Base-by-base conservation (phyloP, 2,113 vertebrate species). In the Boulengeromyrus knoepffleri region DNA sequence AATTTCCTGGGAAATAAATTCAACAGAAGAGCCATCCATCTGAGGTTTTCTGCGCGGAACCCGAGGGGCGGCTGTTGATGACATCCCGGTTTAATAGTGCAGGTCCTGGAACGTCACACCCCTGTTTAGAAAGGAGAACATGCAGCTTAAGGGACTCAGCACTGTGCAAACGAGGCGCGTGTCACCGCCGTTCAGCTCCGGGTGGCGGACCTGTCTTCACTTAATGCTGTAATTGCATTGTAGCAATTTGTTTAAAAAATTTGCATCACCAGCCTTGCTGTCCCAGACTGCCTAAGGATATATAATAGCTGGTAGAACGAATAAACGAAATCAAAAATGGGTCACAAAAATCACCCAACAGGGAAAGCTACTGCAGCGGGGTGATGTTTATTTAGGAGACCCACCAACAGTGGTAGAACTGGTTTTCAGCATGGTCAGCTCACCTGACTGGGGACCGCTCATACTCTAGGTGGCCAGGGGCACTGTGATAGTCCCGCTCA, bases 371-470 rank as follows among this genome's bases (percentile, higher is more conserved):
- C 17, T 80, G 31, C n/a, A 80, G 0, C 5, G 5, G 36, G 36
- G 83, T 47, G 21, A 45, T 85, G 83, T 47, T 85, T 85, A 10
- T 47, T 24, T 45, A 77, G 6, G 45, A 7, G 3, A 5, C 56
- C 7, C 24, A 62, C 3, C 53, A 88, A 39, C n/a, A 31, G 19
- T 7, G 21, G 19, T 10, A 2, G 24, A 77, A 47, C 21, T 49
- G 45, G 19, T 31, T 42, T 56, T 88, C 52, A 45, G 9, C 17
- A 4, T 15, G 42, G 58, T 21, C n/a, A 27, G 45, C 90, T 62
- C 70, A 90, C 90, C 87, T 88, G 21, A 88, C 90, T 39, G n/a
- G 70, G 39, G 90, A 21, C 2, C 50, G 66, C 5, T 88, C 58
- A 3, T n/a, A 53, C 24, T 5, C 42, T 31, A 53, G 50, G 27